A percentile compares a stretch with the other conserved stretches of the same genome.
Evolutionary conservation across 2,888 invertebrate genomes (phyloP).

Genomic region (Ctena decussata): DNA sequence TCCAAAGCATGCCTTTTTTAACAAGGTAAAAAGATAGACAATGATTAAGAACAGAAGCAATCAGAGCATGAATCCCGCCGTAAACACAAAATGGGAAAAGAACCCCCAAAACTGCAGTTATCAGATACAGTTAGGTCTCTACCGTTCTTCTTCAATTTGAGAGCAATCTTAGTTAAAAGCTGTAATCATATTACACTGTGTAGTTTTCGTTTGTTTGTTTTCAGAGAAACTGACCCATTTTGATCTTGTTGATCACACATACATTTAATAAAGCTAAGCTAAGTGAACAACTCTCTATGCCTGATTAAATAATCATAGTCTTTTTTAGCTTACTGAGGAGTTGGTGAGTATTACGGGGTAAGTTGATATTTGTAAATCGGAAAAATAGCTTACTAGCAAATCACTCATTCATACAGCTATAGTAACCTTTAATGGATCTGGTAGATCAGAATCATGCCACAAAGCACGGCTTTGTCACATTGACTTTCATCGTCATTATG

Average conservation of each 20-base stretch:
- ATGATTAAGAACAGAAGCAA: background rate
- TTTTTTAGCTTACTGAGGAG: slow-evolving; percentile 21
- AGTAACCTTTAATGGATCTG: too few species aligned
- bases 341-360: slow-evolving; percentile 17
- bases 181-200: background rate
- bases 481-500: background rate
- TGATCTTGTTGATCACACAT: background rate
- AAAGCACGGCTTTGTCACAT: background rate
- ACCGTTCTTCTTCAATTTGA: background rate
- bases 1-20: too few species aligned
- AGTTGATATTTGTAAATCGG: background rate
- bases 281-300: background rate
- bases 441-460: background rate
- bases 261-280: background rate
- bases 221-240: background rate
- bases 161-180: background rate
- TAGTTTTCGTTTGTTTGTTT: background rate
- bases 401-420: too few species aligned
- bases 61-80: background rate
- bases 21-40: background rate
- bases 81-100: background rate
- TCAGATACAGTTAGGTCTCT: background rate
- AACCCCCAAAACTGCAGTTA: background rate
- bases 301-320: slow-evolving; percentile 12
- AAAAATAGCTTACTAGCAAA: background rate